A percentile compares a stretch with the other conserved stretches of the same genome.
These are phyloP conservation scores for Coendou prehensilis DNA, from an alignment of 2,797 vertebrate genomes.

Conservation along the genomic window DNA sequence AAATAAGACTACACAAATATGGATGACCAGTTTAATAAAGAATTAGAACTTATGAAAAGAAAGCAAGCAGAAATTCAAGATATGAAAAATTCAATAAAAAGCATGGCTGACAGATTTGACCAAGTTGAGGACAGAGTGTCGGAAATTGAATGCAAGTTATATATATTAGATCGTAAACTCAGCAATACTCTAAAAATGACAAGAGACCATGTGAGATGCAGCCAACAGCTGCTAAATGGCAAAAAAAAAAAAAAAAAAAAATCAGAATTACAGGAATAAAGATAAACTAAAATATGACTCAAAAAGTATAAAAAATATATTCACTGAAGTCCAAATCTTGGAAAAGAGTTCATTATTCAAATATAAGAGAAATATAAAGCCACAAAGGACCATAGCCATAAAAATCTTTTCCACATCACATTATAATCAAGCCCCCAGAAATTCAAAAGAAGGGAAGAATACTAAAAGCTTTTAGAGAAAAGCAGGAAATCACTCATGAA, in stretches of 20 bases:
- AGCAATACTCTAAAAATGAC: background rate
- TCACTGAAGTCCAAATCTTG: background rate
- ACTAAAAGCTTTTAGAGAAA: background rate
- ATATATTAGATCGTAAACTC: background rate
- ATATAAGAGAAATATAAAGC: background rate
- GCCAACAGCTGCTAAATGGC: background rate
- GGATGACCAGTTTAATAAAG: background rate
- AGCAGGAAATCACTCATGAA: background rate
- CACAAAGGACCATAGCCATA: background rate
- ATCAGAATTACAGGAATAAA: background rate
- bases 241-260: background rate
- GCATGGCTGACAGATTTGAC: background rate
- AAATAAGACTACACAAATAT: background rate
- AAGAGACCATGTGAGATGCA: background rate
- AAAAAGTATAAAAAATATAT: background rate
- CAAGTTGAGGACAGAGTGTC: background rate
- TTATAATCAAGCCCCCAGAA: background rate
- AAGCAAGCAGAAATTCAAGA: background rate
- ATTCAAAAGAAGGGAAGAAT: background rate
- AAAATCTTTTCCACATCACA: background rate
- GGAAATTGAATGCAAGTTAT: background rate
- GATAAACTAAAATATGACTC: background rate
- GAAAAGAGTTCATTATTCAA: background rate
- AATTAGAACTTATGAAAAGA: background rate
- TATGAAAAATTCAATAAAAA: background rate